A percentile compares a stretch with the other conserved stretches of the same genome.
Evolutionary conservation across 2,113 vertebrate species (phyloP).

Genomic region (Fukomys damarensis): DNA sequence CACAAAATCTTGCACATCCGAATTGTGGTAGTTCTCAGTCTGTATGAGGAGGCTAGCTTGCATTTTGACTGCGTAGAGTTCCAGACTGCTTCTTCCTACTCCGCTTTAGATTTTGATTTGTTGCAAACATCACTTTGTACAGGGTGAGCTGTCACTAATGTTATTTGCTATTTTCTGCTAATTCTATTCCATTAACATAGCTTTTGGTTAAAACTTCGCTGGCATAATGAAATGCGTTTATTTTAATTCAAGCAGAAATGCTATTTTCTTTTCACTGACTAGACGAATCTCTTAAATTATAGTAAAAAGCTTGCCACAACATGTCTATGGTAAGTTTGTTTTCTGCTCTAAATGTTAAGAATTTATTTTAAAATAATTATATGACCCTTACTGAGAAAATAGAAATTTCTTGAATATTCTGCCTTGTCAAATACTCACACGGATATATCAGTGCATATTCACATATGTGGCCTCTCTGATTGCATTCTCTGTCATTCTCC

Average conservation of each 20-base stretch:
- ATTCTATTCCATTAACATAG: neutral
- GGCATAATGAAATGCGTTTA: constrained; percentile 38
- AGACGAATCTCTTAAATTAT: constrained; percentile 45
- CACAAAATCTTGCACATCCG: neutral
- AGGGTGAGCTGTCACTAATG: constrained; percentile 4
- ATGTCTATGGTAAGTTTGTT: neutral
- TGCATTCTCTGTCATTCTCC: neutral
- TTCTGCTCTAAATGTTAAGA: constrained; percentile 38
- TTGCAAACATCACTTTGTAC: constrained; percentile 30
- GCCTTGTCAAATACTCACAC: neutral
- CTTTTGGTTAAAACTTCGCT: constrained; percentile 44
- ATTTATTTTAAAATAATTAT: constrained; percentile 14
- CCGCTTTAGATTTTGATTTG: constrained; percentile 37
- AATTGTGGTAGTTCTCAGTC: neutral
- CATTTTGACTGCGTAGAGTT: neutral
- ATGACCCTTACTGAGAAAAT: neutral
- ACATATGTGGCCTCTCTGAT: neutral
- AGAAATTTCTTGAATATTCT: neutral
- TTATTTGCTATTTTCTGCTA: constrained; percentile 17
- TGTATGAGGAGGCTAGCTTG: neutral
- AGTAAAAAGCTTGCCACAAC: constrained; percentile 18
- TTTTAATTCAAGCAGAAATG: constrained; percentile 45
- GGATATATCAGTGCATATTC: neutral
- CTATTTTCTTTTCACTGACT: constrained; percentile 2
- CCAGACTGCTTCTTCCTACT: neutral